Evolutionary conservation across 2,113 vertebrate species (phyloP), one percentile per base, ranked within the genome.

Genomic region (Haemorhous mexicanus): DNA sequence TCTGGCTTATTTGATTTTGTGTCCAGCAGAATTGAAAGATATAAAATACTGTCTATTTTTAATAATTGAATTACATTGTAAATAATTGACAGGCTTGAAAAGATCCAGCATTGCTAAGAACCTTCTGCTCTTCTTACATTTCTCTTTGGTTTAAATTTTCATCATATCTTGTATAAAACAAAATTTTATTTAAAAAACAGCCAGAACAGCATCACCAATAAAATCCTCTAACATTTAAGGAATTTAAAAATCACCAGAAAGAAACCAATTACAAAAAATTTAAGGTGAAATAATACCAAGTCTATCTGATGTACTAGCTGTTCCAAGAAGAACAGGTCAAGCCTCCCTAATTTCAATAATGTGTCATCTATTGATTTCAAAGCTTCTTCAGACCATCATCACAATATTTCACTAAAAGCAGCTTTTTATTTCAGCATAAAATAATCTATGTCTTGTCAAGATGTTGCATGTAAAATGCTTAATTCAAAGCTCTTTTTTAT

Each of bases 51-150:
- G 76, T 95, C 92, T 97, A 62, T 93, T 98, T 97, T 97, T 96
- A 97, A 96, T 97, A 97, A 97, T 96, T 97, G 83, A 96, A 97
- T 97, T 97, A 94, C 68, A 72, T 59, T 88, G 81, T 89, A 89
- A 97, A 97, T 97, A 97, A 96, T 97, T 97, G 96, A 96, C 50
- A 68, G 55, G 9, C 32, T 62, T 79, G 61, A 93, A 93, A 93
- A 93, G 64, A 94, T 79, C 46, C 69, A 68, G 33, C 73, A 75
- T n/a, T 66, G 66, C 79, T 94, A 92, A 85, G 85, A 84, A 52
- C 19, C 46, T 72, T 84, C 72, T 94, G 30, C 35, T 81, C 20
- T 81, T 58, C 46, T 75, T 88, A 41, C 23, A 62, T 83, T 95
- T 89, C n/a, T 91, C 68, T 77, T 41, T 35, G 32, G 28, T 73